A percentile compares a stretch with the other conserved stretches of the same genome.
Evolutionary conservation across 2,888 invertebrate genomes (phyloP).

Genomic region (Brachyptera putata): DNA sequence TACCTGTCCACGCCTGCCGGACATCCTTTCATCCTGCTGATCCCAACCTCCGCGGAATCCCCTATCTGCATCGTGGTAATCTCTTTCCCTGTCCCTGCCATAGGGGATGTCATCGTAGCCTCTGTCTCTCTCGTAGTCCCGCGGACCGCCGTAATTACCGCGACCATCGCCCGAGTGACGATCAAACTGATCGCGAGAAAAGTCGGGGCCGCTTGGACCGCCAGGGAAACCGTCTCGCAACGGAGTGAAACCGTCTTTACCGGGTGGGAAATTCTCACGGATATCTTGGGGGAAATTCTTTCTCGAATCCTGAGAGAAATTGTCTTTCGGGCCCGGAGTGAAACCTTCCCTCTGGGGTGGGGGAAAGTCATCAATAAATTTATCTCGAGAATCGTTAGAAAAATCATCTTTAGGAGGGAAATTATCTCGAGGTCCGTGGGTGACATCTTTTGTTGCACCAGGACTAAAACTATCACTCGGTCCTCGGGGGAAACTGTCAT

Average conservation of each 20-base stretch:
- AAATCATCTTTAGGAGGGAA: slow-evolving; percentile 16
- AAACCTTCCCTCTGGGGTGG: slow-evolving; percentile 26
- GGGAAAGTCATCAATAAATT: slow-evolving; percentile 20
- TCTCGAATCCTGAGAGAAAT: slow-evolving; percentile 12
- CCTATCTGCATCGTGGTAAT: slow-evolving; percentile 17
- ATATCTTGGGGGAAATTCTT: slow-evolving; percentile 1
- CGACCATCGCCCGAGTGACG: not conserved
- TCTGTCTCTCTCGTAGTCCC: not conserved
- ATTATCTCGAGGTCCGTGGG: not conserved
- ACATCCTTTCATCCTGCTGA: no score
- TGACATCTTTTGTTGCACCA: no score
- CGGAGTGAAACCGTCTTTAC: not conserved
- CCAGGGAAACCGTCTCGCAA: not conserved
- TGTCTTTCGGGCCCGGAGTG: slow-evolving; percentile 21
- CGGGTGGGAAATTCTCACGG: not conserved
- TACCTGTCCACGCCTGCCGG: no score
- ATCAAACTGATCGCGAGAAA: not conserved
- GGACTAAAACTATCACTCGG: no score
- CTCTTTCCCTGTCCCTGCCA: slow-evolving; percentile 17
- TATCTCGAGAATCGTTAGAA: not conserved
- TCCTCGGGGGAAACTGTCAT: not conserved
- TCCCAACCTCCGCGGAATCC: slow-evolving; percentile 9
- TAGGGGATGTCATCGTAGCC: not conserved
- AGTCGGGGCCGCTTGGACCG: not conserved
- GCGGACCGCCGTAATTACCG: not conserved